phyloP scores from a whole-genome alignment of 2,797 vertebrate genomes.

The Galaxias olidus region DNA sequence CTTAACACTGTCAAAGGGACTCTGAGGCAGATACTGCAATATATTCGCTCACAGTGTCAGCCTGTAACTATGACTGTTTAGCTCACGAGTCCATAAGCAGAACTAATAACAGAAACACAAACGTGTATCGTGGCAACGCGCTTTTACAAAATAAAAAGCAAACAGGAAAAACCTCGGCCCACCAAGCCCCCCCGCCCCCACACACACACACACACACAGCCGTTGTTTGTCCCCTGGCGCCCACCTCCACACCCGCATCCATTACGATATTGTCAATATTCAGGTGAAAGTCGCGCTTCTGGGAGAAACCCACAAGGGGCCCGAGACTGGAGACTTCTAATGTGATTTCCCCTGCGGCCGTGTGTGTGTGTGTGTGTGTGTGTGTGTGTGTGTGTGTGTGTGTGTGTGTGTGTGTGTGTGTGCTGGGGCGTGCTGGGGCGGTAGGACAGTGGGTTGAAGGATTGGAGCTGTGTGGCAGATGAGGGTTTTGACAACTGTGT shows the following conservation, averaged over 20 bases:
- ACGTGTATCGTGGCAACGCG: too few species aligned
- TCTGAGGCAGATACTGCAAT: too few species aligned
- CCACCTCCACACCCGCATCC: slow-evolving; percentile 62
- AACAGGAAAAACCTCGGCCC: too few species aligned
- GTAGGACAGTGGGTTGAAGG: slow-evolving; percentile 13
- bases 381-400: not conserved
- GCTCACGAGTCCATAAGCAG: too few species aligned
- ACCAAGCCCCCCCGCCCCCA: too few species aligned
- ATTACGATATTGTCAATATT: slow-evolving; percentile 77
- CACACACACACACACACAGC: too few species aligned
- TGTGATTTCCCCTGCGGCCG: slow-evolving; percentile 71
- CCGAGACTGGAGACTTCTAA: slow-evolving; percentile 62
- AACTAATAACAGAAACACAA: too few species aligned
- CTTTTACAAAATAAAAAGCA: too few species aligned
- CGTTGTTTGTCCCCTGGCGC: slow-evolving; percentile 45
- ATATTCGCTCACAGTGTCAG: too few species aligned
- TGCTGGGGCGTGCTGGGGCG: slow-evolving; percentile 7
- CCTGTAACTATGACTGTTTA: too few species aligned
- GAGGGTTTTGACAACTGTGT: not conserved
- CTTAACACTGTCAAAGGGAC: too few species aligned
- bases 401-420: slow-evolving; percentile 14
- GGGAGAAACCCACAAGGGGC: slow-evolving; percentile 66
- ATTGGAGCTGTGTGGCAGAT: not conserved
- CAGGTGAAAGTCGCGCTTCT: slow-evolving; percentile 60
- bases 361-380: slow-evolving; percentile 2